These are phyloP conservation scores for Mythimna impura DNA, from an alignment of 2,888 invertebrate genomes.

Conservation along the genomic window DNA sequence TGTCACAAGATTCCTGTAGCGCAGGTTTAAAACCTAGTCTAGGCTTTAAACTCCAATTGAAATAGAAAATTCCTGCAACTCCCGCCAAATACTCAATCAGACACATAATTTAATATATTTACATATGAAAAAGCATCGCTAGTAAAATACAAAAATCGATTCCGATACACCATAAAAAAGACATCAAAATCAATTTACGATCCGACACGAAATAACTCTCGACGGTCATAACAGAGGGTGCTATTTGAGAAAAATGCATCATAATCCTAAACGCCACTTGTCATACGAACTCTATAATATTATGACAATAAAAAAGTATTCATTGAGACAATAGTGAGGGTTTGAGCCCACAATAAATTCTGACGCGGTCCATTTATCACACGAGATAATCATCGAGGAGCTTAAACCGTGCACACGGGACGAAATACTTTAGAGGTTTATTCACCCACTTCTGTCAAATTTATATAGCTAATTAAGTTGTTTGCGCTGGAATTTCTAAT, in stretches of 20 bases:
- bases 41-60: constrained; percentile 18
- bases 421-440: constrained; percentile 83
- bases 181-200: constrained; percentile 88
- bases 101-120: constrained; percentile 81
- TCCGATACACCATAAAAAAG: constrained; percentile 83
- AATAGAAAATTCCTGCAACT: constrained; percentile 55
- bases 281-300: constrained; percentile 85
- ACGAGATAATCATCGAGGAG: constrained; percentile 84
- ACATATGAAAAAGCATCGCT: constrained; percentile 85
- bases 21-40: constrained; percentile 22
- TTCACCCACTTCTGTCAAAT: constrained; percentile 79
- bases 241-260: constrained; percentile 77
- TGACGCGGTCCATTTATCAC: constrained; percentile 89
- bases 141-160: constrained; percentile 86
- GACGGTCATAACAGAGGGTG: constrained; percentile 74
- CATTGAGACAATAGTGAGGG: constrained; percentile 90
- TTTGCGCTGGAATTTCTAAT: constrained; percentile 64
- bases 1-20: constrained; percentile 47
- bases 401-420: constrained; percentile 76
- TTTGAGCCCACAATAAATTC: constrained; percentile 86
- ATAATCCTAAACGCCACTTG: constrained; percentile 87
- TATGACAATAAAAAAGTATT: constrained; percentile 89
- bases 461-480: constrained; percentile 72
- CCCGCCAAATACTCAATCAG: constrained; percentile 67
- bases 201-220: constrained; percentile 76